Base-by-base conservation (phyloP, 2,888 invertebrate species). In the Dendrolimus houi region DNA sequence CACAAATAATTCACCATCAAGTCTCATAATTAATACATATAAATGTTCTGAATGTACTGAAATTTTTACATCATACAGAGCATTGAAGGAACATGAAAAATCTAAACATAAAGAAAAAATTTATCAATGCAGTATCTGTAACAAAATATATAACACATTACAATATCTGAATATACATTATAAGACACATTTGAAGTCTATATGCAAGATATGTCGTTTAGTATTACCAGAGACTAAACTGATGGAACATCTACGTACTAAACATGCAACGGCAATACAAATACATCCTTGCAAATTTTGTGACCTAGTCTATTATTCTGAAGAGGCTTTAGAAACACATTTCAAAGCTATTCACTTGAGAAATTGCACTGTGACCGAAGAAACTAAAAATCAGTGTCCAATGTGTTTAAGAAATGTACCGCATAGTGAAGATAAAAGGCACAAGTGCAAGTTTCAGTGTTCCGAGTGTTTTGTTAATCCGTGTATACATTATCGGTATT, bases 371-470 rank as follows among this genome's bases (percentile, higher is more conserved):
- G 14, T 55, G n/a, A 10, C 12, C 1, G 58, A 54, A 9, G 67
- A 58, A 53, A 58, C 62, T 6, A 68, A 71, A 56, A 69, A 68
- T 8, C 72, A 75, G 53, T 81, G 81, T 41, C 58, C 72, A 0
- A 75, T 81, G 74, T 81, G 81, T 54, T 64, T 77, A 0, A 75
- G 65, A 52, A 72, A 68, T 53, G 72, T 79, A 10, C 64, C 61
- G 13, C 67, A 72, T 2, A 55, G 54, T 1, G 71, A 77, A 54
- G 59, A 74, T 2, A 70, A 65, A n/a, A 63, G 57, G 2, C 81
- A 81, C 56, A 79, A 71, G 60, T 81, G 81, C 57, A 81, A 78
- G 58, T 81, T 75, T 57, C 65, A 68, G 7, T 81, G 81, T 56
- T 62, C 77, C 0, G 79, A 81, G 57, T 82, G 82, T 57, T 60